Evolutionary conservation across 2,113 vertebrate species (phyloP).

Genomic region (Triplophysa rosa): DNA sequence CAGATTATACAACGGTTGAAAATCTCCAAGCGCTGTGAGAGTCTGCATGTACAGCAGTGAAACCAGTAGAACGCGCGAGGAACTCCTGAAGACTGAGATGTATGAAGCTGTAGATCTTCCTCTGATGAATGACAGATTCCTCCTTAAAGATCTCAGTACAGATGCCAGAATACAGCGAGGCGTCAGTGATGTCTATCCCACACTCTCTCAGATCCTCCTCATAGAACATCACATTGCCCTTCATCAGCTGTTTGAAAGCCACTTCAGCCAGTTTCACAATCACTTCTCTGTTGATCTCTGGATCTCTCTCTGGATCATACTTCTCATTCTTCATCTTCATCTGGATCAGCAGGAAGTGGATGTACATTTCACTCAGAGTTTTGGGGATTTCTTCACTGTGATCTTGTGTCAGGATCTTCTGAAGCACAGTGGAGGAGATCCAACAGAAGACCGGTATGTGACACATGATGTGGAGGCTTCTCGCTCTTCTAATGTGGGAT

Average conservation of each 20-base stretch:
- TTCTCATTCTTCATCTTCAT: not conserved
- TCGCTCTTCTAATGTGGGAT: not conserved
- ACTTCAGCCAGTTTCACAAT: not conserved
- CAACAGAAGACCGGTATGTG: too few species aligned
- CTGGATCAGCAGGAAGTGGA: not conserved
- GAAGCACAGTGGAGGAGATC: too few species aligned
- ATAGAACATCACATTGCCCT: not conserved
- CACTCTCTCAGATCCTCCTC: too few species aligned
- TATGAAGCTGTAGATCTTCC: not conserved
- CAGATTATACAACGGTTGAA: too few species aligned
- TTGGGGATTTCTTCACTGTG: not conserved
- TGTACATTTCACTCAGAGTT: not conserved
- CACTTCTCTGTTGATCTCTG: not conserved
- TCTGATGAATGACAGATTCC: not conserved
- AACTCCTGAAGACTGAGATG: not conserved
- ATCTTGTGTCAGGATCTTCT: too few species aligned
- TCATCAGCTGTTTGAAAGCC: not conserved
- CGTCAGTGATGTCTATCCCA: too few species aligned
- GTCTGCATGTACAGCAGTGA: too few species aligned
- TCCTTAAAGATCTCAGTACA: conserved; percentile 8
- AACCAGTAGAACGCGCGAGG: not conserved
- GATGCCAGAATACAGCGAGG: too few species aligned
- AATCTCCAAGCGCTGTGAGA: too few species aligned
- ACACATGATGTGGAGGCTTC: not conserved
- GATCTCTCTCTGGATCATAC: not conserved